Percentiles rank a stretch among this genome's conserved stretches.
Evolutionary conservation across 2,797 vertebrate genomes (phyloP).

Genomic region (Hylomyscus alleni): DNA sequence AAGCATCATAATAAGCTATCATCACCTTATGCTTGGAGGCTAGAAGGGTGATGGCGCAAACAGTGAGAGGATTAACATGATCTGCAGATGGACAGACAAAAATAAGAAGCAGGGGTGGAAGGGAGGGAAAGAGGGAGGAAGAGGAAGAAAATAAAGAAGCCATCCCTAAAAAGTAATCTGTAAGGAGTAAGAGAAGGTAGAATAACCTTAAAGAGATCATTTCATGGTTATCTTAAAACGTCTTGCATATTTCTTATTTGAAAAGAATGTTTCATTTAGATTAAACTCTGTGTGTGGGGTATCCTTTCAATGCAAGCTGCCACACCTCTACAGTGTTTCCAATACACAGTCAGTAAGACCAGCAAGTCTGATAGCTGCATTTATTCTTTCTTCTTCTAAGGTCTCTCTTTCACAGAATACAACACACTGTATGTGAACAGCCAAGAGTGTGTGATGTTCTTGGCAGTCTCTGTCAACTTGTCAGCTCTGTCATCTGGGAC

Average conservation of each 20-base stretch:
- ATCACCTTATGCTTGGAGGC: not conserved
- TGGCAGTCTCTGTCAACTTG: not conserved
- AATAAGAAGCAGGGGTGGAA: not conserved
- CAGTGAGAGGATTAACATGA: too few species aligned
- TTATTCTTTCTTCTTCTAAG: not conserved
- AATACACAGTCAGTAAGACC: not conserved
- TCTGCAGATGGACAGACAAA: not conserved
- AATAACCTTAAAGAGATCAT: not conserved
- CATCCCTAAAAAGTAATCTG: not conserved
- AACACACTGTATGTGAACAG: not conserved
- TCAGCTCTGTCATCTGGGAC: not conserved
- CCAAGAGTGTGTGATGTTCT: not conserved
- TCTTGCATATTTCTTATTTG: conserved; percentile 5
- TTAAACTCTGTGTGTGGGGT: not conserved
- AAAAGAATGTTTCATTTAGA: not conserved
- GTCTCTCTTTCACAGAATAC: not conserved
- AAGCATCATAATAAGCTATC: not conserved
- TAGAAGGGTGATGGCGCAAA: not conserved
- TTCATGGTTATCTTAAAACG: not conserved
- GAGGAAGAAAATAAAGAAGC: not conserved
- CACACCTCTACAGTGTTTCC: not conserved
- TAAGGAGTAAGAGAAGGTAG: not conserved
- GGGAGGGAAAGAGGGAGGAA: not conserved
- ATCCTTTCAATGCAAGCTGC: not conserved
- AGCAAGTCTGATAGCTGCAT: not conserved